These are phyloP conservation scores for Drosophila pandora DNA, from an alignment of 1,140 invertebrate species.

Conservation along the genomic window DNA sequence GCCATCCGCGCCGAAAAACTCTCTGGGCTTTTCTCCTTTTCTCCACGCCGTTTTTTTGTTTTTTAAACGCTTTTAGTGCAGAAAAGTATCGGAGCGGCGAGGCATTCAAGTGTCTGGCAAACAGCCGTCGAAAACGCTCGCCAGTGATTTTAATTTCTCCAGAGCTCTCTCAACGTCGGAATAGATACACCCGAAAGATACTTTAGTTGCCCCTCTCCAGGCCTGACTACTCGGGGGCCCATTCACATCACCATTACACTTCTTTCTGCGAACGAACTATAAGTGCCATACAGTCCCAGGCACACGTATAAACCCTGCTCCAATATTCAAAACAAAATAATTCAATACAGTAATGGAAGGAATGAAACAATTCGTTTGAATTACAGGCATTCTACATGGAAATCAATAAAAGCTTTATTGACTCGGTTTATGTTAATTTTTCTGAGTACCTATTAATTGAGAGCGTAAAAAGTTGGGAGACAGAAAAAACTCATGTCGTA, in stretches of 20 bases:
- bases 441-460: constrained; percentile 26
- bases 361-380: background rate
- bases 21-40: constrained; percentile 17
- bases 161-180: background rate
- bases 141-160: constrained; percentile 59
- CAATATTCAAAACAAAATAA: constrained; percentile 1
- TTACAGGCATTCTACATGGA: constrained; percentile 19
- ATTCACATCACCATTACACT: constrained; percentile 20
- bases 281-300: background rate
- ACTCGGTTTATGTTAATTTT: constrained; percentile 16
- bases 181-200: constrained; percentile 37
- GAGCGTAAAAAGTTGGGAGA: constrained; percentile 5
- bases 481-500: constrained; percentile 21
- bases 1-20: constrained; percentile 5
- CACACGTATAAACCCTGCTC: background rate
- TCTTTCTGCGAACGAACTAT: background rate
- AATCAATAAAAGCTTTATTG: constrained; percentile 35
- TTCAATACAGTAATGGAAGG: constrained; percentile 7
- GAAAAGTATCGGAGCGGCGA: constrained; percentile 33
- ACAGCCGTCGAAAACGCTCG: constrained; percentile 46
- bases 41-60: constrained; percentile 10
- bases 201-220: constrained; percentile 34
- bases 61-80: constrained; percentile 72
- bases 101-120: constrained; percentile 68
- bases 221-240: constrained; percentile 7